These are phyloP conservation scores for Solenodon paradoxus DNA, from an alignment of 2,113 vertebrate genomes.

Conservation along the genomic window DNA sequence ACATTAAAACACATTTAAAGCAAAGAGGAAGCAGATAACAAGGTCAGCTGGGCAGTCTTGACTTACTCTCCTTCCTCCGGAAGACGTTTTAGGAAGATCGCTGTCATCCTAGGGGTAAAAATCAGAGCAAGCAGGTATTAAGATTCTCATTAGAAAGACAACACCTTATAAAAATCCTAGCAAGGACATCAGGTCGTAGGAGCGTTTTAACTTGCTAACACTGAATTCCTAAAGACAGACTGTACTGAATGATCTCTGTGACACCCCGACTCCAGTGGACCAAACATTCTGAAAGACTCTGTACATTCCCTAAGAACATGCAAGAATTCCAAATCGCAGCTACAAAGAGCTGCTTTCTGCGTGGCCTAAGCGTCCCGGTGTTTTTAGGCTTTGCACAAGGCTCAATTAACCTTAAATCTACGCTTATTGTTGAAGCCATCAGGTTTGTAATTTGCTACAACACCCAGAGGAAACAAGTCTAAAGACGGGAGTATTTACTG, in stretches of 20 bases:
- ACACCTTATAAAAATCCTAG: background rate
- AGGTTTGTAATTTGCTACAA: background rate
- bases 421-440: background rate
- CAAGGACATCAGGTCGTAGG: background rate
- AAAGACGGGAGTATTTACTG: background rate
- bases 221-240: background rate
- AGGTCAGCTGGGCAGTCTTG: background rate
- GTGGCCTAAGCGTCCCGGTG: background rate
- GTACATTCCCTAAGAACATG: background rate
- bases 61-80: conserved; percentile 87
- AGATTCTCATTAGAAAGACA: background rate
- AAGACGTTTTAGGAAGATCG: conserved; percentile 88
- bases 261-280: background rate
- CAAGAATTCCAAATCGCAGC: background rate
- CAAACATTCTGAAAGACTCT: background rate
- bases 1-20: conserved; percentile 22
- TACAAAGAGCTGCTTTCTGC: background rate
- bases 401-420: background rate
- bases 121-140: conserved; percentile 56
- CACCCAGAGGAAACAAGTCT: background rate
- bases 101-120: conserved; percentile 85
- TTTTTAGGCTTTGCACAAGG: background rate
- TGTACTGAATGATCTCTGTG: background rate
- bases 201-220: background rate
- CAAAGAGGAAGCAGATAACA: background rate